Conservation (phyloP, 1,140 invertebrate genomes). For the Megathymus violae region DNA sequence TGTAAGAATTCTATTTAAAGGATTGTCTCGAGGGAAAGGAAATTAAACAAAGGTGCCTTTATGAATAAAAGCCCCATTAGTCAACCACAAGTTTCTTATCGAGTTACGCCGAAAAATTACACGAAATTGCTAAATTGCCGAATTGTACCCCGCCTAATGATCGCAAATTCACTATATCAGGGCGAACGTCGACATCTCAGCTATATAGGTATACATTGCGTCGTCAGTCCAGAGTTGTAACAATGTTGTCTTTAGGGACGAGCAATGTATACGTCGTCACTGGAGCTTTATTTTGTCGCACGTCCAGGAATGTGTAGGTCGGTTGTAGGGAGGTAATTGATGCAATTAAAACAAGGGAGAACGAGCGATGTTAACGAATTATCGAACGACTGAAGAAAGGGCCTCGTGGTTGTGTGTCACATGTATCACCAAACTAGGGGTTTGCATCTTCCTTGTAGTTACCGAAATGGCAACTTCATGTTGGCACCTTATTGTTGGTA, state of each 20-base stretch:
- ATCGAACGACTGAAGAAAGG: slow-evolving; percentile 38
- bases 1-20: no score
- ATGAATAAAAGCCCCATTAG: slow-evolving; percentile 23
- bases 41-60: background rate
- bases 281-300: background rate
- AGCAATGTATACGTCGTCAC: slow-evolving; percentile 5
- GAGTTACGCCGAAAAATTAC: slow-evolving; percentile 29
- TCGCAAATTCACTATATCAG: background rate
- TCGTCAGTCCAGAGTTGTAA: background rate
- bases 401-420: slow-evolving; percentile 28
- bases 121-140: slow-evolving; percentile 24
- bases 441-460: slow-evolving; percentile 15
- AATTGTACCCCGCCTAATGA: slow-evolving; percentile 25
- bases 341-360: slow-evolving; percentile 43
- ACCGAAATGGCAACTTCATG: background rate
- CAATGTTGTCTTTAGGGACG: slow-evolving; percentile 1
- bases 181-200: slow-evolving; percentile 8
- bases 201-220: slow-evolving; percentile 11
- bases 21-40: background rate
- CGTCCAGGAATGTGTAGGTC: slow-evolving; percentile 6
- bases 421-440: background rate
- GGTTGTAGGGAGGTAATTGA: slow-evolving; percentile 44
- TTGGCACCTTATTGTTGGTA: no score
- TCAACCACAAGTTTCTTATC: slow-evolving; percentile 23
- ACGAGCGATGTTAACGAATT: slow-evolving; percentile 37